A percentile compares a stretch with the other conserved stretches of the same genome.
Conservation (phyloP, 2,797 vertebrate genomes). For the Cichlasoma orientale region DNA sequence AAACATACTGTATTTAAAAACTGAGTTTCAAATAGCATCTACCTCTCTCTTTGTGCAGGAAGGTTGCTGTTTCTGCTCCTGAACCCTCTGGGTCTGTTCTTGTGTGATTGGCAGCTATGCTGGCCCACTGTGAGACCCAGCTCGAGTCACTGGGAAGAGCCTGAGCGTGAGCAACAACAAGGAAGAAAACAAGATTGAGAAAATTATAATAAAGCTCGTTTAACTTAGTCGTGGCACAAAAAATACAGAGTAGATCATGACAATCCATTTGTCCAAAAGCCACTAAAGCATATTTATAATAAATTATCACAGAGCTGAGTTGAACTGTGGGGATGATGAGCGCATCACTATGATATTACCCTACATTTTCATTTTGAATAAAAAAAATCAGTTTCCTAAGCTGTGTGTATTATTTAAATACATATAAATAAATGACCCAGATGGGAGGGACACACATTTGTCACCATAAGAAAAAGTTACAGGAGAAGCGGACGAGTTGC, state of each 20-base stretch:
- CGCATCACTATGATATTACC: neutral
- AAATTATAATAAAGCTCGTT: constrained; percentile 7
- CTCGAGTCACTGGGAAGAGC: constrained; percentile 78
- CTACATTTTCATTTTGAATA: neutral
- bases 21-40: constrained; percentile 28
- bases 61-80: constrained; percentile 82
- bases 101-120: constrained; percentile 93
- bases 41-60: constrained; percentile 89
- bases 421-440: neutral
- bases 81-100: constrained; percentile 91
- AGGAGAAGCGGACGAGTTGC: no score
- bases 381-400: neutral
- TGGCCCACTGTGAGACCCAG: constrained; percentile 98
- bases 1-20: neutral
- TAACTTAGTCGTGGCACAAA: neutral
- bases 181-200: neutral
- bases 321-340: neutral
- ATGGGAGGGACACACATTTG: neutral
- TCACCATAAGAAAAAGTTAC: neutral
- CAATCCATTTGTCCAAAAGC: neutral
- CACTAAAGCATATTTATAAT: neutral
- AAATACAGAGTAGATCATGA: neutral
- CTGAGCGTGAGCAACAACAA: constrained; percentile 52
- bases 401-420: constrained; percentile 1
- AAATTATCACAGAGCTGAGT: neutral